Conservation (phyloP, 2,888 invertebrate species). For the Helleia helle region DNA sequence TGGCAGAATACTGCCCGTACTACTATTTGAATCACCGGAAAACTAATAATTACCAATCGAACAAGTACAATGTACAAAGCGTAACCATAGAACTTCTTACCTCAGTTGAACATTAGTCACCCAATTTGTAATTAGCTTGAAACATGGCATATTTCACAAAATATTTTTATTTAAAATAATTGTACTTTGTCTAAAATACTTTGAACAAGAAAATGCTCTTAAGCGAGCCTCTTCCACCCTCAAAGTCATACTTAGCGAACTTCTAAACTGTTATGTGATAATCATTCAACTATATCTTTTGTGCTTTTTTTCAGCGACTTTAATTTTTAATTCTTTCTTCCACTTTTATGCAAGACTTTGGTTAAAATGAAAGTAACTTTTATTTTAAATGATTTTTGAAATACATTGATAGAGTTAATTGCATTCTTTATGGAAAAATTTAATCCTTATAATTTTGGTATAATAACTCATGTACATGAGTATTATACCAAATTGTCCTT, state of each 20-base stretch:
- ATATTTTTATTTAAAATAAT: background rate
- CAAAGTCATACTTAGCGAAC: background rate
- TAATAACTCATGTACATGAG: no score
- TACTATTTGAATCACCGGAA: no score
- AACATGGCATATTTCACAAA: background rate
- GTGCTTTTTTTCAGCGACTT: conserved; percentile 1
- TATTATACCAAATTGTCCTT: no score
- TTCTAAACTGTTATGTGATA: conserved; percentile 3
- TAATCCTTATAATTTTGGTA: no score
- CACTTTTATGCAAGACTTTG: background rate
- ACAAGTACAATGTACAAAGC: no score
- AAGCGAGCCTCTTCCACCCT: background rate
- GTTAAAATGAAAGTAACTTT: background rate
- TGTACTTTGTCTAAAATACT: background rate
- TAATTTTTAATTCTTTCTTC: background rate
- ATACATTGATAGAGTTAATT: no score
- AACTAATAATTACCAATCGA: no score
- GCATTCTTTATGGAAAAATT: no score
- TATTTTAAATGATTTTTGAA: background rate
- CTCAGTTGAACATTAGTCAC: no score
- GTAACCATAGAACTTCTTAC: no score
- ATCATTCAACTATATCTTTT: conserved; percentile 7
- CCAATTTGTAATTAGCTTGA: no score
- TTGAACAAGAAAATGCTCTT: conserved; percentile 1
- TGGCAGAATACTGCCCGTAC: no score